These are phyloP conservation scores for Streptopelia turtur DNA, from an alignment of 2,797 vertebrate species.

Conservation along the genomic window DNA sequence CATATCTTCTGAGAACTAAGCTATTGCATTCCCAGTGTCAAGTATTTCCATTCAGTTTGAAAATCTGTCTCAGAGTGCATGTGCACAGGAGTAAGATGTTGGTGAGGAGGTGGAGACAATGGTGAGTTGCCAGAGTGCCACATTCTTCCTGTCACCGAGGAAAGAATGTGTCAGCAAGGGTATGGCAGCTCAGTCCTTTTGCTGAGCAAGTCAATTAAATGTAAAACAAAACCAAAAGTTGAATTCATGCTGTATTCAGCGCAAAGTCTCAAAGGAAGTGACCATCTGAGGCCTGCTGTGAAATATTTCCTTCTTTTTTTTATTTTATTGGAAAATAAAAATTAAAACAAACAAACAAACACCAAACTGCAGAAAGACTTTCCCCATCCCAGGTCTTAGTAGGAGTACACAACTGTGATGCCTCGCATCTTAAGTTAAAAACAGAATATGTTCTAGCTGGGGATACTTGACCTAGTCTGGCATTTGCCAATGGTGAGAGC, in stretches of 20 bases:
- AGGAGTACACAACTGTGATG: neutral
- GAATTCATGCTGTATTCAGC: neutral
- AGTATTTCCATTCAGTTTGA: neutral
- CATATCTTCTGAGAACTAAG: neutral
- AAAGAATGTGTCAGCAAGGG: constrained; percentile 45
- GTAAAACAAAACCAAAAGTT: constrained; percentile 57
- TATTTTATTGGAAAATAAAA: neutral
- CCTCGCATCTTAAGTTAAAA: neutral
- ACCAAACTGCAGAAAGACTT: neutral
- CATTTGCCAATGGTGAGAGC: neutral
- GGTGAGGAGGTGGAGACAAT: neutral
- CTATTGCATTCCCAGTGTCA: neutral
- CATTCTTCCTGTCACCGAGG: neutral
- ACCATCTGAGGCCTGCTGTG: neutral
- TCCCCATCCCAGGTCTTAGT: neutral
- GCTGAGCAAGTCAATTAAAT: neutral
- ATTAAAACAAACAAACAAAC: neutral
- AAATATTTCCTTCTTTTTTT: neutral
- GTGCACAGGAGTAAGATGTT: neutral
- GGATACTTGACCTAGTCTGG: neutral
- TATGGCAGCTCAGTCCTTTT: neutral
- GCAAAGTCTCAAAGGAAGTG: neutral
- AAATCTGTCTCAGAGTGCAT: neutral
- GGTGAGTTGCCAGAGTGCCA: neutral
- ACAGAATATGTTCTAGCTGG: neutral